Evolutionary conservation across 2,888 invertebrate species (phyloP).

Genomic region (Rhingia rostrata): DNA sequence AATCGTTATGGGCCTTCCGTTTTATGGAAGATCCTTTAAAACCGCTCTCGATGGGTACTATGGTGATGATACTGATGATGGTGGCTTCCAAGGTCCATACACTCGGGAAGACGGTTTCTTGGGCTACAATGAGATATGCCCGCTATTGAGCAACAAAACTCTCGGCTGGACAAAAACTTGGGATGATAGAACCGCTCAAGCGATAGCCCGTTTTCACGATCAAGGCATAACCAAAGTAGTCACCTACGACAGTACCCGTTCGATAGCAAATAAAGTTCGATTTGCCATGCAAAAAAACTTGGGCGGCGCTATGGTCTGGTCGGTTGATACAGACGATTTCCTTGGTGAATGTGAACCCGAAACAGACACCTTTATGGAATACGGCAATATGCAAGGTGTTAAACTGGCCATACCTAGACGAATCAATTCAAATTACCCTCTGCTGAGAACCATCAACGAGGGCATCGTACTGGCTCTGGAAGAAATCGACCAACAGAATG

Average conservation of each 20-base stretch:
- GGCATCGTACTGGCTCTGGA: constrained; percentile 85
- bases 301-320: constrained; percentile 94
- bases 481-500: constrained; percentile 83
- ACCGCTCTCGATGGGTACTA: constrained; percentile 80
- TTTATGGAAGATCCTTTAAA: constrained; percentile 91
- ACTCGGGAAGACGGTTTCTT: constrained; percentile 92
- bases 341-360: constrained; percentile 86
- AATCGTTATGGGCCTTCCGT: constrained; percentile 91
- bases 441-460: constrained; percentile 89
- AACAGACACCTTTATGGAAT: constrained; percentile 84
- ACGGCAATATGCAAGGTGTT: constrained; percentile 76
- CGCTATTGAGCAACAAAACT: constrained; percentile 85
- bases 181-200: constrained; percentile 85
- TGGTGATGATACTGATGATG: constrained; percentile 83
- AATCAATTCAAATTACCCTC: constrained; percentile 85
- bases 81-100: constrained; percentile 90
- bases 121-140: constrained; percentile 94
- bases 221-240: constrained; percentile 87
- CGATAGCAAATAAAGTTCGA: constrained; percentile 89
- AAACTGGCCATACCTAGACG: constrained; percentile 78
- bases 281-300: constrained; percentile 86
- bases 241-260: constrained; percentile 89
- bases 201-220: constrained; percentile 84
- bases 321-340: constrained; percentile 94
- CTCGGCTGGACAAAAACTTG: constrained; percentile 88